phyloP scores from a whole-genome alignment of 1,140 invertebrate genomes.

The Drosophila biarmipes region DNA sequence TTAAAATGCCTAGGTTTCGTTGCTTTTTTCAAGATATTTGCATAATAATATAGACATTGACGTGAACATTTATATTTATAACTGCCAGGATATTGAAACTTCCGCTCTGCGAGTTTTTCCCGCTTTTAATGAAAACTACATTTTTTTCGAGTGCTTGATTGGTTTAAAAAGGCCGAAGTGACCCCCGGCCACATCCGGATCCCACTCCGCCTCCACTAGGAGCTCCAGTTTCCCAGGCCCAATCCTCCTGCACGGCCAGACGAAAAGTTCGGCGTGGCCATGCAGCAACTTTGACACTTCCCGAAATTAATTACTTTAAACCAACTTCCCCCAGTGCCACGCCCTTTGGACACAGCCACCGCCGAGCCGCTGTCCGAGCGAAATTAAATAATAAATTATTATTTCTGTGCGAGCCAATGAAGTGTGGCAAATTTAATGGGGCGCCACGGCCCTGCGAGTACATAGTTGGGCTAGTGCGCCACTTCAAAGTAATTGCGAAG shows the following conservation, averaged over 20 bases:
- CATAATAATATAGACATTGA: not conserved
- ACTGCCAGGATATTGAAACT: conserved; percentile 4
- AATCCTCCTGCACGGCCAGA: conserved; percentile 31
- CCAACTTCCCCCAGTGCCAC: conserved; percentile 33
- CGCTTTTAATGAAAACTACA: not conserved
- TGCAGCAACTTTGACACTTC: conserved; percentile 75
- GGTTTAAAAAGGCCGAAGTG: conserved; percentile 4
- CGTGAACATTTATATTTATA: not conserved
- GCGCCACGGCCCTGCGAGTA: conserved; percentile 56
- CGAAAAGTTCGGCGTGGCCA: conserved; percentile 60
- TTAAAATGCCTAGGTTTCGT: no score
- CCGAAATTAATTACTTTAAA: conserved; percentile 81
- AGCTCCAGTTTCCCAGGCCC: conserved; percentile 27
- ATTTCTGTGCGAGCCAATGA: conserved; percentile 76
- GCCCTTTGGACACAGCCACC: conserved; percentile 6
- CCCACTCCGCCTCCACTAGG: conserved; percentile 7
- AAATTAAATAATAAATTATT: conserved; percentile 83
- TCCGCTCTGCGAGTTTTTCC: not conserved
- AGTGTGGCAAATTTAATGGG: conserved; percentile 80
- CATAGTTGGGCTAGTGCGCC: conserved; percentile 73
- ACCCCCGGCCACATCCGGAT: conserved; percentile 22
- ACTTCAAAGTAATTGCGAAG: conserved; percentile 80
- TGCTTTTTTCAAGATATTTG: not conserved
- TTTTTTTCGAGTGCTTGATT: conserved; percentile 16
- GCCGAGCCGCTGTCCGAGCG: conserved; percentile 17